Evolutionary conservation across 2,113 vertebrate species (phyloP).

Genomic region (Delphinapterus leucas): DNA sequence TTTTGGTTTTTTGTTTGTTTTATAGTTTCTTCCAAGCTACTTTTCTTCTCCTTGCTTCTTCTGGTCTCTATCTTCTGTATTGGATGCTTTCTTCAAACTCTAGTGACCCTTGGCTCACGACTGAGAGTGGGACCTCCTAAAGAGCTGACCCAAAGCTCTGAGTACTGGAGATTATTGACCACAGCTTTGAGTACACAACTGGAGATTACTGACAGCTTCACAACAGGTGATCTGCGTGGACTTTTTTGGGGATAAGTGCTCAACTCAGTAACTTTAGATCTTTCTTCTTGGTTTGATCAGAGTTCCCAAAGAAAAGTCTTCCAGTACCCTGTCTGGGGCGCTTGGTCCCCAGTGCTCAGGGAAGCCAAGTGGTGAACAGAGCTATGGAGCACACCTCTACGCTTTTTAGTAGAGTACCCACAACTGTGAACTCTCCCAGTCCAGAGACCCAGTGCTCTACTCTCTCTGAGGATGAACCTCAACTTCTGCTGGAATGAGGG

Average conservation of each 20-base stretch:
- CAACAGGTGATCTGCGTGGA: neutral
- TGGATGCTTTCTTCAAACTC: neutral
- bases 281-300: neutral
- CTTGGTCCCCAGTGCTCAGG: neutral
- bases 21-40: neutral
- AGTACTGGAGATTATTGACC: neutral
- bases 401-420: neutral
- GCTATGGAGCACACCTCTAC: neutral
- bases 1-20: neutral
- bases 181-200: neutral
- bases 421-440: neutral
- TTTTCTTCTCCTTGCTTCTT: neutral
- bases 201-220: neutral
- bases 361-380: neutral
- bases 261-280: neutral
- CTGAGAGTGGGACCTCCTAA: neutral
- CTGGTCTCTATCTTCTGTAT: slow-evolving; percentile 5
- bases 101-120: neutral
- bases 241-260: neutral
- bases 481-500: neutral
- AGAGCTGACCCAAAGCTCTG: neutral
- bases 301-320: neutral
- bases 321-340: neutral
- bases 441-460: neutral
- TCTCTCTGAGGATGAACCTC: neutral